Evolutionary conservation across 37 sponge, comb jelly and placozoan genomes (phyloP).

Genomic region (Diacarnus erythraeanus): DNA sequence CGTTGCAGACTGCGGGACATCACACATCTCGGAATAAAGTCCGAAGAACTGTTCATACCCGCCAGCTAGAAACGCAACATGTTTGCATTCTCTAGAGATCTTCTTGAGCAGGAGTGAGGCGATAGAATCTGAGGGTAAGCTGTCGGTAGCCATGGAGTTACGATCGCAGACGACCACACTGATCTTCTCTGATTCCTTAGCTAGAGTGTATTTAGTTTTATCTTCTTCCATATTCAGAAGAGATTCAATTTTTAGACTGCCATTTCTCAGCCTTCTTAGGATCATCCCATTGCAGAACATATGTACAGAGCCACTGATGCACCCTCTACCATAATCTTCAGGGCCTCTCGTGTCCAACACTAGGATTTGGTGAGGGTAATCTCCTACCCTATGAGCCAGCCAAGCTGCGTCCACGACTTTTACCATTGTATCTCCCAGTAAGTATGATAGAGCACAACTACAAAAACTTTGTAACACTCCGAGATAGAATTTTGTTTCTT

Average conservation of each 20-base stretch:
- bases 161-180: constrained; percentile 60
- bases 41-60: constrained; percentile 43
- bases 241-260: constrained; percentile 46
- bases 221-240: constrained; percentile 39
- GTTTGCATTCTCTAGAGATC: constrained; percentile 53
- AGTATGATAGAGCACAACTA: too few relatives aligned
- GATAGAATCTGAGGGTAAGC: constrained; percentile 21
- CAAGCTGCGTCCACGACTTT: constrained; percentile 41
- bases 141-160: not conserved
- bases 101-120: constrained; percentile 41
- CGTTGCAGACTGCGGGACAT: not conserved
- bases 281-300: constrained; percentile 50
- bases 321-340: constrained; percentile 44
- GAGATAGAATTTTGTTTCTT: too few relatives aligned
- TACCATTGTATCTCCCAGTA: constrained; percentile 23
- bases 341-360: constrained; percentile 51
- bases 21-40: constrained; percentile 32
- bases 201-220: constrained; percentile 49
- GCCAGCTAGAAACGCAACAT: constrained; percentile 47
- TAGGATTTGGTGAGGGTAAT: constrained; percentile 18
- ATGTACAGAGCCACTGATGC: constrained; percentile 50
- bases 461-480: too few relatives aligned
- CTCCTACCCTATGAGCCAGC: constrained; percentile 27
- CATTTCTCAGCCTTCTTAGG: constrained; percentile 65
- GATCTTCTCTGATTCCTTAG: constrained; percentile 50